phyloP scores from a whole-genome alignment of 2,797 vertebrate species.

The Otolemur crassicaudatus region DNA sequence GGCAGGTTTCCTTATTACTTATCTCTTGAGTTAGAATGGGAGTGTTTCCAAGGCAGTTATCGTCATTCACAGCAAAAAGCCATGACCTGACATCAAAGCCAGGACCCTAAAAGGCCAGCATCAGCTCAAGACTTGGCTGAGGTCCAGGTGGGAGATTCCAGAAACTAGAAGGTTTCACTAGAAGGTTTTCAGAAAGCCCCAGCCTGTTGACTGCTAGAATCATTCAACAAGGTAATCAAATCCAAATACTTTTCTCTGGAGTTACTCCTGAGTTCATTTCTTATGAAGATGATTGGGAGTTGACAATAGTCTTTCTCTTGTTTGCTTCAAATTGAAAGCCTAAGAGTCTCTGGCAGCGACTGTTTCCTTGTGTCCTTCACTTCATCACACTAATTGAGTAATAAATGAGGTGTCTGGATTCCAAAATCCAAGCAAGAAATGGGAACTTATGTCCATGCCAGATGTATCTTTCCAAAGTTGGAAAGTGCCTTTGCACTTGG shows the following conservation, averaged over 20 bases:
- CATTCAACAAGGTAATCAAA: slow-evolving; percentile 31
- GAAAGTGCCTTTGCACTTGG: not conserved
- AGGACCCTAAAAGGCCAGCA: slow-evolving; percentile 35
- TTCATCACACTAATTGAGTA: slow-evolving; percentile 11
- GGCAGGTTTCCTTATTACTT: slow-evolving; percentile 71
- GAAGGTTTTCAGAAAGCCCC: slow-evolving; percentile 43
- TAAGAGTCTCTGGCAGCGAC: not conserved
- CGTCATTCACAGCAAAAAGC: slow-evolving; percentile 61
- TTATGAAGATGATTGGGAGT: not conserved
- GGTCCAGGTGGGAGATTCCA: slow-evolving; percentile 36
- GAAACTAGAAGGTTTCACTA: not conserved
- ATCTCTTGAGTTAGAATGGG: slow-evolving; percentile 71
- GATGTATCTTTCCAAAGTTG: not conserved
- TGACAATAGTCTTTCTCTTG: not conserved
- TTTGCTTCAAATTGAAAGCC: slow-evolving; percentile 1
- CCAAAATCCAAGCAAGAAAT: slow-evolving; percentile 41
- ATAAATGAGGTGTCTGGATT: not conserved
- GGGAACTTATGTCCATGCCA: not conserved
- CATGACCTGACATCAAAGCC: slow-evolving; percentile 47
- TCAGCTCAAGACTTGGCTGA: slow-evolving; percentile 48
- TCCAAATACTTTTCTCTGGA: slow-evolving; percentile 18
- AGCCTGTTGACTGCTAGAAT: not conserved
- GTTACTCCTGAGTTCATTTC: not conserved
- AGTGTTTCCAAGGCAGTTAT: slow-evolving; percentile 71
- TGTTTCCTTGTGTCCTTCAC: not conserved